phyloP scores from a whole-genome alignment of 2,797 vertebrate species.

The Cyprinodon diabolis region DNA sequence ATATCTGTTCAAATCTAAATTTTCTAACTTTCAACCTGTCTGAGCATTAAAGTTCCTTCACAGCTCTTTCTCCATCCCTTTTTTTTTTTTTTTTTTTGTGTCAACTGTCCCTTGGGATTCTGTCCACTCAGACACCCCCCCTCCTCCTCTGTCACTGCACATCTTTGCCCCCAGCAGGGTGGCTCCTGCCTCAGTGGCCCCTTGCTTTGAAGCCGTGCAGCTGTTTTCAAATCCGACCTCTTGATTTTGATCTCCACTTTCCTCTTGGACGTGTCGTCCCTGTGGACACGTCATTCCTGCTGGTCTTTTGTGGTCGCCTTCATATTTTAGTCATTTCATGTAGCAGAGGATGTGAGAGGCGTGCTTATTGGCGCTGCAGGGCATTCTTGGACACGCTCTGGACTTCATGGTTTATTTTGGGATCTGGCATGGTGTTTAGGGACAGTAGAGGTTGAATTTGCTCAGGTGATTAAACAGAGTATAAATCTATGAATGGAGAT shows the following conservation, averaged over 20 bases:
- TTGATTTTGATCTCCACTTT: slow-evolving; percentile 77
- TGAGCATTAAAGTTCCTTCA: neutral
- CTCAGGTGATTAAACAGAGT: neutral
- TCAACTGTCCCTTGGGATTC: slow-evolving; percentile 17
- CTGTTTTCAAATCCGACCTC: slow-evolving; percentile 82
- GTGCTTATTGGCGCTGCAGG: slow-evolving; percentile 14
- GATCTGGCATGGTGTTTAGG: neutral
- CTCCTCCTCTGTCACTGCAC: slow-evolving; percentile 65
- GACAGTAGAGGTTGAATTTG: neutral
- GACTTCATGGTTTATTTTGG: neutral
- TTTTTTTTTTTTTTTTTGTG: neutral
- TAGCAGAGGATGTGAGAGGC: slow-evolving; percentile 18
- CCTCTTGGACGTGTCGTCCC: slow-evolving; percentile 44
- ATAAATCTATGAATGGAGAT: neutral
- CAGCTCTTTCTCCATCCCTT: neutral
- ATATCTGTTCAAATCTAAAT: neutral
- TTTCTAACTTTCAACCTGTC: neutral
- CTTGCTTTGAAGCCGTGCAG: slow-evolving; percentile 72
- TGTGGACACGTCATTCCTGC: slow-evolving; percentile 61
- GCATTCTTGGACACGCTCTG: slow-evolving; percentile 10
- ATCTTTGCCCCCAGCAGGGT: slow-evolving; percentile 75
- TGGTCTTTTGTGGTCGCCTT: slow-evolving; percentile 53
- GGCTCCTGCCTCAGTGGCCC: slow-evolving; percentile 60
- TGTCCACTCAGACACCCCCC: slow-evolving; percentile 37
- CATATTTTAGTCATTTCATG: slow-evolving; percentile 14